Percentiles rank a stretch among this genome's conserved stretches.
Evolutionary conservation across 2,888 invertebrate genomes (phyloP).

Genomic region (Drosophila tripunctata): DNA sequence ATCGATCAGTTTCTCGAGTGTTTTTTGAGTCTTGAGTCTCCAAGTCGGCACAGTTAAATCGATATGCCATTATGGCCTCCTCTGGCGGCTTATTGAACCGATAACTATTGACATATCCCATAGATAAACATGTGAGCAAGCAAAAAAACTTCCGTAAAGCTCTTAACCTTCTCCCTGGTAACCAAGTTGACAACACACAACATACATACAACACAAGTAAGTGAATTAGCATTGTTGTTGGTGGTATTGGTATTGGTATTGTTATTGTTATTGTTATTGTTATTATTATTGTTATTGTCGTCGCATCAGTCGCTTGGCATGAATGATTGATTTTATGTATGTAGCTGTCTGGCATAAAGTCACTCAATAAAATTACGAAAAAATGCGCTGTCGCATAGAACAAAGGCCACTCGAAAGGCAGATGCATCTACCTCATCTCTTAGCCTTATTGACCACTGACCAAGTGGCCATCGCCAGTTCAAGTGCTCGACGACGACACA

Average conservation of each 20-base stretch:
- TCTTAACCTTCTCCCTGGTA: constrained; percentile 63
- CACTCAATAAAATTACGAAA: constrained; percentile 77
- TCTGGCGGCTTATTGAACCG: constrained; percentile 47
- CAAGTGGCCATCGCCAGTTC: constrained; percentile 63
- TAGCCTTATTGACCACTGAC: constrained; percentile 56
- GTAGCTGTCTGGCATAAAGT: constrained; percentile 73
- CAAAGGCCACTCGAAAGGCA: constrained; percentile 56
- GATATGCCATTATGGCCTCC: constrained; percentile 47
- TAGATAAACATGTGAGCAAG: constrained; percentile 62
- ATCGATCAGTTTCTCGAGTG: constrained; percentile 21
- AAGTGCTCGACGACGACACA: constrained; percentile 51
- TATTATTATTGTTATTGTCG: constrained; percentile 30
- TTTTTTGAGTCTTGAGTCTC: constrained; percentile 11
- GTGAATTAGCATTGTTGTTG: constrained; percentile 49
- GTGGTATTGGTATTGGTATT: constrained; percentile 26
- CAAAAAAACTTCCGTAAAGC: constrained; percentile 58
- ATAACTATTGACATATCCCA: constrained; percentile 64
- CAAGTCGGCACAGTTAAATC: constrained; percentile 56
- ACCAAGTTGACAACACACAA: constrained; percentile 39
- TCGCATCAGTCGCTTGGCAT: constrained; percentile 34
- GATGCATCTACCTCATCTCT: constrained; percentile 55
- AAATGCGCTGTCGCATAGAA: constrained; percentile 70
- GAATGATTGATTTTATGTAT: constrained; percentile 77
- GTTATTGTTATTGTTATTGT: constrained; percentile 38
- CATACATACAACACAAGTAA: constrained; percentile 33